These are phyloP conservation scores for Cynodonichthys magdalenae DNA, from an alignment of 2,797 vertebrate genomes.

Conservation along the genomic window DNA sequence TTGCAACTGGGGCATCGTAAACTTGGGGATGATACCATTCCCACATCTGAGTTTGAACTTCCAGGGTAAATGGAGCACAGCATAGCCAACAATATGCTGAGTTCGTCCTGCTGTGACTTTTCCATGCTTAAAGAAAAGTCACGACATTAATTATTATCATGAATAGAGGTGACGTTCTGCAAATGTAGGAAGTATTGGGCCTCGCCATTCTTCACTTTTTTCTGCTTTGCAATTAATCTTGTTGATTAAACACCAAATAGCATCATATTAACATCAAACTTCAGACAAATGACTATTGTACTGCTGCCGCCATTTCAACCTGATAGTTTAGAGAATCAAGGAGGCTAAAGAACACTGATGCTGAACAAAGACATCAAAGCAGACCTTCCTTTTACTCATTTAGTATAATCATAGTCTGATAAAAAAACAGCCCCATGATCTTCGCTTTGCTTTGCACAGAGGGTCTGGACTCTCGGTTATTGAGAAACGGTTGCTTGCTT, in stretches of 20 bases:
- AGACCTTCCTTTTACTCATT: not conserved
- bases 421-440: too few species aligned
- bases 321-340: not conserved
- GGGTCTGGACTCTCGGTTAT: too few species aligned
- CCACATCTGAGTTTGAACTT: too few species aligned
- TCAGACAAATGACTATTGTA: not conserved
- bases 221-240: not conserved
- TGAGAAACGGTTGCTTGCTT: too few species aligned
- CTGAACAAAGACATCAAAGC: not conserved
- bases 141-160: conserved; percentile 34
- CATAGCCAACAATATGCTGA: conserved; percentile 22
- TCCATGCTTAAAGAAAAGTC: conserved; percentile 44
- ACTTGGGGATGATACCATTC: too few species aligned
- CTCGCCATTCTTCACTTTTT: not conserved
- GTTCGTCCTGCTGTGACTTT: conserved; percentile 40
- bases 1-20: too few species aligned
- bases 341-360: not conserved
- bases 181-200: conserved; percentile 28
- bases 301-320: not conserved
- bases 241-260: too few species aligned
- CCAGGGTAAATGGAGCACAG: too few species aligned
- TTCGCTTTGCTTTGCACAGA: too few species aligned
- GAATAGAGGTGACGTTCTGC: conserved; percentile 25
- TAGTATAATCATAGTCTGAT: not conserved
- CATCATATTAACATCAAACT: not conserved